Conservation (phyloP, 2,113 vertebrate genomes). For the Podarcis raffonei region DNA sequence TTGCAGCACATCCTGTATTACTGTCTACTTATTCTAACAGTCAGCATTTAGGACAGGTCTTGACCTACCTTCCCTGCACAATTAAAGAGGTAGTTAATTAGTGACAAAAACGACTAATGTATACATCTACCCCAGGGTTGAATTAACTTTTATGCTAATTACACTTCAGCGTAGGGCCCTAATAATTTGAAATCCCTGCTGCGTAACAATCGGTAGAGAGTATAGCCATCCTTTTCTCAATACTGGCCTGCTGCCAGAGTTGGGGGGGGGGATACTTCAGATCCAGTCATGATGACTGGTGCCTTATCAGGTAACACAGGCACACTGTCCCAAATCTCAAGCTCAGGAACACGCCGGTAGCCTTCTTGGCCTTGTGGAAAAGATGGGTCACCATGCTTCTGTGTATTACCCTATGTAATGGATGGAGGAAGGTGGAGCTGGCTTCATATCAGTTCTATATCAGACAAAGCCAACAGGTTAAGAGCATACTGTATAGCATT, state of each 20-base stretch:
- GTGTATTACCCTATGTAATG: background rate
- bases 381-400: background rate
- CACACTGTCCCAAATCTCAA: background rate
- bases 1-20: background rate
- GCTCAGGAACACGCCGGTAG: background rate
- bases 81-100: constrained; percentile 32
- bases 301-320: background rate
- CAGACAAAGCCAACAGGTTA: background rate
- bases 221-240: background rate
- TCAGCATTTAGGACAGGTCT: constrained; percentile 21
- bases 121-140: constrained; percentile 10
- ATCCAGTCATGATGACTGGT: background rate
- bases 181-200: constrained; percentile 3
- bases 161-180: background rate
- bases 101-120: constrained; percentile 17
- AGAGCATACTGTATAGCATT: background rate
- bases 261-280: background rate
- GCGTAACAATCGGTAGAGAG: constrained; percentile 1
- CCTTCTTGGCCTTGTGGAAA: background rate
- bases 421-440: background rate
- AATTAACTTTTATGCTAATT: constrained; percentile 29
- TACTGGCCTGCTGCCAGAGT: background rate
- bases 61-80: constrained; percentile 16
- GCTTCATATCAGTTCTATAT: background rate
- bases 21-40: background rate